phyloP scores from a whole-genome alignment of 2,113 vertebrate genomes.

The Saimiri boliviensis region DNA sequence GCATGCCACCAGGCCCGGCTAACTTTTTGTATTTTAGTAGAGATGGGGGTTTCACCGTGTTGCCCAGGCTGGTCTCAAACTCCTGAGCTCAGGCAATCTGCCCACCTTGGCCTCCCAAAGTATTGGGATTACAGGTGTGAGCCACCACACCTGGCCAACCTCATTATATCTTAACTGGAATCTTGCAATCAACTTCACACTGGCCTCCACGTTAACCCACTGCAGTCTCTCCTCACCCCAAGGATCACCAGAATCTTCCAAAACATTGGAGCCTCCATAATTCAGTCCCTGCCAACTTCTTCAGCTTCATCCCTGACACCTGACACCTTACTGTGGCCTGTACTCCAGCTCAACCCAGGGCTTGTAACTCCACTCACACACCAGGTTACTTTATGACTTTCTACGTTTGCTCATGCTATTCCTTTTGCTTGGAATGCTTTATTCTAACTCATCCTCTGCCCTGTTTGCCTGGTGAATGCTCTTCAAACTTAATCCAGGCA shows the following conservation, averaged over 20 bases:
- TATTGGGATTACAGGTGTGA: too few species aligned
- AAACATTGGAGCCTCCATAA: not conserved
- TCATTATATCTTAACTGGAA: slow-evolving; percentile 32
- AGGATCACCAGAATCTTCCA: not conserved
- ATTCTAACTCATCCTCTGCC: not conserved
- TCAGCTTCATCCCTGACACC: not conserved
- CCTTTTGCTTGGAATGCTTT: slow-evolving; percentile 39
- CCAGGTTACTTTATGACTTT: not conserved
- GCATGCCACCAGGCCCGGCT: too few species aligned
- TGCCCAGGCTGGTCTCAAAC: too few species aligned
- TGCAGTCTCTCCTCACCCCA: not conserved
- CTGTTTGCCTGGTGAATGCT: not conserved
- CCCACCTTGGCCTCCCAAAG: too few species aligned
- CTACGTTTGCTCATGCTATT: slow-evolving; percentile 4
- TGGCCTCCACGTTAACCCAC: not conserved
- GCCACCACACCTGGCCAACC: not conserved
- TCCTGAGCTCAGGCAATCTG: too few species aligned
- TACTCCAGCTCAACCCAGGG: not conserved
- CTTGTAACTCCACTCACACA: not conserved
- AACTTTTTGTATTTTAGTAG: too few species aligned
- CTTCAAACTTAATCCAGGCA: slow-evolving; percentile 12
- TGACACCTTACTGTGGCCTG: not conserved
- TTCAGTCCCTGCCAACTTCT: not conserved
- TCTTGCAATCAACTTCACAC: slow-evolving; percentile 1
- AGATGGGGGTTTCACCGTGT: too few species aligned